Evolutionary conservation across 2,113 vertebrate species (phyloP).

Genomic region (Stigmatopora nigra): DNA sequence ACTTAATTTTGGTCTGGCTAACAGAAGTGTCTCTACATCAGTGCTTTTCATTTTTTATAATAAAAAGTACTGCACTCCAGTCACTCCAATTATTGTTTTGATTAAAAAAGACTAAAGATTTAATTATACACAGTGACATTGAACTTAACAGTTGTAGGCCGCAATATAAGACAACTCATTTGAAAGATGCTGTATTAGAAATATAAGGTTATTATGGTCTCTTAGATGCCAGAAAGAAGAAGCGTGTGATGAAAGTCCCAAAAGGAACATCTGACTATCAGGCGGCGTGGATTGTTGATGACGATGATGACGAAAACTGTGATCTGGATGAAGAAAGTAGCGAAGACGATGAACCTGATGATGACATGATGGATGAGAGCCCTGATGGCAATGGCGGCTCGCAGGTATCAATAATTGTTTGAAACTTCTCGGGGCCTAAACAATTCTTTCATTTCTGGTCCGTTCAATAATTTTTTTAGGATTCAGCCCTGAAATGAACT

Average conservation of each 20-base stretch:
- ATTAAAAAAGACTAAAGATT: too few relatives aligned
- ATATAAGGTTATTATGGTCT: neutral
- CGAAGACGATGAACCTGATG: slow-evolving; percentile 48
- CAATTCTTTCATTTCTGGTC: too few relatives aligned
- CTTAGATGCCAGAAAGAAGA: slow-evolving; percentile 71
- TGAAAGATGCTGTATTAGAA: too few relatives aligned
- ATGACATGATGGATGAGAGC: slow-evolving; percentile 66
- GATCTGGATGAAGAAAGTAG: slow-evolving; percentile 69
- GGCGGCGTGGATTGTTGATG: slow-evolving; percentile 90
- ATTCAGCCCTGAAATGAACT: too few relatives aligned
- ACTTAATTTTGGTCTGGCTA: neutral
- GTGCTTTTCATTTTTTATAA: too few relatives aligned
- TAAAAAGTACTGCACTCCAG: too few relatives aligned
- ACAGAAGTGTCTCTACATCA: neutral
- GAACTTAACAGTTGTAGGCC: too few relatives aligned
- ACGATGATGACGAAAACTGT: slow-evolving; percentile 63
- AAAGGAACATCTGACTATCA: slow-evolving; percentile 95
- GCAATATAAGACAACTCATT: too few relatives aligned
- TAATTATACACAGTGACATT: too few relatives aligned
- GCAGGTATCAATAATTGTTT: slow-evolving; percentile 62
- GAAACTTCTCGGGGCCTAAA: neutral
- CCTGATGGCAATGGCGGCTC: slow-evolving; percentile 60
- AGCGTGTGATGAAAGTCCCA: slow-evolving; percentile 81
- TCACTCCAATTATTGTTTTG: too few relatives aligned
- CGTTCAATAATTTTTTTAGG: too few relatives aligned